Evolutionary conservation across 2,797 vertebrate species (phyloP), one percentile per base, ranked within the genome.

Genomic region (Oreonectes daqikongensis): DNA sequence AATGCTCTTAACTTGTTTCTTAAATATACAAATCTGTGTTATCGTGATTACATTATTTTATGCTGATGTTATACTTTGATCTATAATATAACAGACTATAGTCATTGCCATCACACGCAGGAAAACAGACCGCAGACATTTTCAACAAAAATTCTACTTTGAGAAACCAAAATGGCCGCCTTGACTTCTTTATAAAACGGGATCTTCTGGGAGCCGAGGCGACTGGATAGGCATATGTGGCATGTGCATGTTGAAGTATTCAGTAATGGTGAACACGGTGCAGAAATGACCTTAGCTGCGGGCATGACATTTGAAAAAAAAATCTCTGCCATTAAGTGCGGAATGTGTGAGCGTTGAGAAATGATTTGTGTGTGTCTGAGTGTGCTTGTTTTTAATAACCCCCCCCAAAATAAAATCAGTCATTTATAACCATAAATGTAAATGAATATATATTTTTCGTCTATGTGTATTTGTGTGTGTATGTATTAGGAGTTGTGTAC

Each of bases 271-370:
- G 57, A 76, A 76, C 42, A 78, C 55, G 69, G 53, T 22, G 69
- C 65, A 66, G 75, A 81, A 81, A 64, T 68, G 40, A 72, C 74
- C 77, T 44, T 46, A 79, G 42, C 55, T 74, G 44, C 6, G 67
- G 53, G 69, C 60, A 61, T 72, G 30, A 61, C 65, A 77, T 74
- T 65, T 69, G 42, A 73, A 77, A 35, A 77, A 61, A 67, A n/a
- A n/a, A n/a, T n/a, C 61, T 57, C 40, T 53, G 57, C 66, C 78
- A 82, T 80, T 82, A 69, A 69, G 44, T 64, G 35, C 61, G 52
- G 77, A 48, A 61, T 61, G 74, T 79, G 77, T 64, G 77, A 84
- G 60, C 74, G 48, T 57, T 57, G 55, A 32, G 48, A 78, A 66
- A 75, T 67, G 52, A 42, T 73, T 55, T 35, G 60, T 28, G 30